Percentiles rank a stretch among this genome's conserved stretches.
These are phyloP conservation scores for Erythrocebus patas DNA, from an alignment of 2,113 vertebrate genomes.

Conservation along the genomic window DNA sequence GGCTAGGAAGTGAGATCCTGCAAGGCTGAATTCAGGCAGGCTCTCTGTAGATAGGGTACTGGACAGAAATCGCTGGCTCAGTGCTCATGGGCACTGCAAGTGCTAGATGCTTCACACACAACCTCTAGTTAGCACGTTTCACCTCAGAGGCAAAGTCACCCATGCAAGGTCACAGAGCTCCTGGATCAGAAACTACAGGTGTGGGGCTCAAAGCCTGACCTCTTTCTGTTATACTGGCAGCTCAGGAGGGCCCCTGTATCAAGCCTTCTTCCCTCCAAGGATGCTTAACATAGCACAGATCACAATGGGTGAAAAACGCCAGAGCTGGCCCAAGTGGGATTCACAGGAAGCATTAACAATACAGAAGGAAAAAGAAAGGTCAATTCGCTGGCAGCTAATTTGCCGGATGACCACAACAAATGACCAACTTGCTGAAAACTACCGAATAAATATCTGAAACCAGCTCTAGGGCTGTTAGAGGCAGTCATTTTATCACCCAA, in stretches of 20 bases:
- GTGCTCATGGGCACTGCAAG: accelerated
- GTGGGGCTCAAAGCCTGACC: too few species aligned
- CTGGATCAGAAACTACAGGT: not conserved
- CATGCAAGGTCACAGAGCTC: not conserved
- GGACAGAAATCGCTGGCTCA: not conserved
- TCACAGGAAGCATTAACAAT: accelerated
- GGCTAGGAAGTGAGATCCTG: not conserved
- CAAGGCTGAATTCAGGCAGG: not conserved
- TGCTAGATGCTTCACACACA: accelerated
- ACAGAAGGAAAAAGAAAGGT: not conserved
- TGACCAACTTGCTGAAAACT: not conserved
- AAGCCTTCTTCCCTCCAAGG: not conserved
- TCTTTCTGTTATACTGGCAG: not conserved
- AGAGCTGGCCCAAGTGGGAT: not conserved
- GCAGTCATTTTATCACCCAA: accelerated
- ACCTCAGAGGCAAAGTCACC: not conserved
- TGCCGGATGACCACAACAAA: not conserved
- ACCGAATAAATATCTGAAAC: not conserved
- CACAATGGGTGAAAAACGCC: accelerated
- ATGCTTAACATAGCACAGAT: not conserved
- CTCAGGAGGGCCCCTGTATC: accelerated
- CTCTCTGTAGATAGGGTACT: not conserved
- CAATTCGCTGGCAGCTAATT: not conserved
- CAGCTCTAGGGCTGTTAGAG: not conserved
- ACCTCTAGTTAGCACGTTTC: accelerated